Base-by-base conservation (phyloP, 2,113 vertebrate species). In the Pseudonaja textilis region DNA sequence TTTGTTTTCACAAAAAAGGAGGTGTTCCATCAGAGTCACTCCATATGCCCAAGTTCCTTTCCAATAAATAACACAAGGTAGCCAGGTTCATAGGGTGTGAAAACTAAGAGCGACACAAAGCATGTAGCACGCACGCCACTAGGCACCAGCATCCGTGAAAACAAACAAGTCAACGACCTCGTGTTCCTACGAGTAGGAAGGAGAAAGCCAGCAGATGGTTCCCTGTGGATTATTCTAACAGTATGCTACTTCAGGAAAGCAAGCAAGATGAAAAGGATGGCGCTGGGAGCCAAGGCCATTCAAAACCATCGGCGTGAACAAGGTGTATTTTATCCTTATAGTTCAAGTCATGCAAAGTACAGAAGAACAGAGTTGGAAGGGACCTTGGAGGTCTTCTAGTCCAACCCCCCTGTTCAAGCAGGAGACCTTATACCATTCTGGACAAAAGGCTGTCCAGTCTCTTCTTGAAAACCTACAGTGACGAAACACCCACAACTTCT, bases 121-220 rank as follows among this genome's bases (percentile, higher is more conserved):
- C 87, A 56, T 42, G 45, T 11, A 61, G 20, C 0, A 26, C 8
- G 0, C 0, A 26, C 4, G 0, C 23, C 34, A 26, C 34, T 25
- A 34, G n/a, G 23, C 26, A 16, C 14, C 5, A 54, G 81, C 89
- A 64, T 16, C 8, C 42, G 16, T 57, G 22, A 26, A 34, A 52
- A 29, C 45, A 52, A 87, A 45, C 56, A 52, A 59, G 2, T 61
- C 29, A 86, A 23, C 8, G 10, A 54, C 64, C 1, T 26, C 12
- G 26, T 87, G 22, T 25, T 87, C 85, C 45, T 88, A 45, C 9
- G 42, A 64, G 22, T 39, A 64, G 4, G 20, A 52, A 55, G 52
- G 23, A 52, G 6, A 20, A 61, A 6, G 45, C 3, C 54, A 91
- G 3, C 16, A 61, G 91, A 34, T 3, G 0, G 0, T 56, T 10